Conservation (phyloP, 1,140 invertebrate genomes). For the Platorchestia sp. region DNA sequence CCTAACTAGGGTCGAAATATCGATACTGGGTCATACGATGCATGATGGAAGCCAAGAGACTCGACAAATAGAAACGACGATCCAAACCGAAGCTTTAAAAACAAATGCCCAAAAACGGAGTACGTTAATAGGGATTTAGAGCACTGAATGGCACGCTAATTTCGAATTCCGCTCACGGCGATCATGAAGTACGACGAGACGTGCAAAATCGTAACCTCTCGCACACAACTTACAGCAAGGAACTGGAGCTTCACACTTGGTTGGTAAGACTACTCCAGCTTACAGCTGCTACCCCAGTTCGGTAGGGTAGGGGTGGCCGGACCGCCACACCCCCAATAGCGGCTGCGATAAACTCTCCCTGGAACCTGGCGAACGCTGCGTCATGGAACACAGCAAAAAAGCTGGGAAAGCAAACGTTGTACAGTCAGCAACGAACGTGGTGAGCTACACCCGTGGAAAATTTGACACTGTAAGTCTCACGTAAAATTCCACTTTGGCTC, state of each 20-base stretch:
- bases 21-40: conserved; percentile 6
- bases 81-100: not conserved
- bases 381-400: not conserved
- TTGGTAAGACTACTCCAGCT: not conserved
- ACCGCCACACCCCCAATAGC: not conserved
- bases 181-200: not conserved
- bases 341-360: not conserved
- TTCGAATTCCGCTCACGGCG: not conserved
- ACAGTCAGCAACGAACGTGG: not conserved
- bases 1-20: conserved; percentile 7
- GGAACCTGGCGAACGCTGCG: not conserved
- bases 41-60: not conserved
- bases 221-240: not conserved
- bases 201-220: not conserved
- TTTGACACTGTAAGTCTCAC: not conserved
- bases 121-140: not conserved
- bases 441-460: not conserved
- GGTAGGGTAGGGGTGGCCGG: not conserved
- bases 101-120: not conserved
- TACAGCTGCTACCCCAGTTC: not conserved
- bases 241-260: not conserved
- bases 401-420: not conserved
- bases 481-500: not conserved
- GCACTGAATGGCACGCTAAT: not conserved
- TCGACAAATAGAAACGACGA: not conserved